Evolutionary conservation across 2,113 vertebrate genomes (phyloP).

Genomic region (Toxotes chatareus): DNA sequence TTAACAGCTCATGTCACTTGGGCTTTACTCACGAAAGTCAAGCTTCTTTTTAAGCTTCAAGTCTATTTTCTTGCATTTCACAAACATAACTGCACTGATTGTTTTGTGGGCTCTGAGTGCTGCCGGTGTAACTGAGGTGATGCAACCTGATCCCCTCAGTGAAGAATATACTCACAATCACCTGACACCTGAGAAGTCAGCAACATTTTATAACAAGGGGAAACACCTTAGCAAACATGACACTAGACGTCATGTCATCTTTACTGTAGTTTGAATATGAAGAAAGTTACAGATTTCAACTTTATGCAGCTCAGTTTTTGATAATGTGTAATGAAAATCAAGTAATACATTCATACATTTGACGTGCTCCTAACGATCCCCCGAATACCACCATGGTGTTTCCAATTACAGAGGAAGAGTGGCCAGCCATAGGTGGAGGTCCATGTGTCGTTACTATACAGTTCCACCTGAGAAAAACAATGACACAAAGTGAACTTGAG

Average conservation of each 20-base stretch:
- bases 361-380: constrained; percentile 94
- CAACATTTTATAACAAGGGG: neutral
- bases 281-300: neutral
- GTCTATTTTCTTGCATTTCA: neutral
- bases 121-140: neutral
- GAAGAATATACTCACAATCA: neutral
- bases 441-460: constrained; percentile 98
- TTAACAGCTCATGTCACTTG: neutral
- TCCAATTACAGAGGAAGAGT: constrained; percentile 95
- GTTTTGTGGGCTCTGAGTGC: neutral
- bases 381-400: constrained; percentile 98
- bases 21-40: neutral
- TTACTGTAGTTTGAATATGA: neutral
- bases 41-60: neutral
- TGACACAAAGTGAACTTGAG: neutral
- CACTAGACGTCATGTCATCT: neutral
- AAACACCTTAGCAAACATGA: neutral
- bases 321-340: neutral
- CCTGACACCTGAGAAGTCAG: neutral
- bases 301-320: neutral
- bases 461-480: constrained; percentile 90
- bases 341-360: constrained; percentile 88
- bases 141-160: constrained; percentile 6
- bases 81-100: neutral
- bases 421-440: constrained; percentile 98